A percentile compares a stretch with the other conserved stretches of the same genome.
phyloP scores from a whole-genome alignment of 2,113 vertebrate species.

The Phalacrocorax pelagicus region DNA sequence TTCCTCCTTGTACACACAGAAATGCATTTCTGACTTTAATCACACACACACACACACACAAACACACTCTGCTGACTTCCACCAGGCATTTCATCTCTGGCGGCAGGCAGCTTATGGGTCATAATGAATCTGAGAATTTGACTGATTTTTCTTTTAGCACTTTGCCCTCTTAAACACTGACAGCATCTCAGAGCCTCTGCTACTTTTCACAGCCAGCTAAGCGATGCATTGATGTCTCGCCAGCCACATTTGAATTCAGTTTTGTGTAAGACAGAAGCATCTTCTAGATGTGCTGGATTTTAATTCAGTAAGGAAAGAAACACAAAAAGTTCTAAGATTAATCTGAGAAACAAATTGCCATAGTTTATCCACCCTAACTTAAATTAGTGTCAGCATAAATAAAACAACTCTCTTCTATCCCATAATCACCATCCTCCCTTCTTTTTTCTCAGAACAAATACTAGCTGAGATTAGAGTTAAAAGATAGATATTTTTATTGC shows the following conservation, averaged over 20 bases:
- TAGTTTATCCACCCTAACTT: neutral
- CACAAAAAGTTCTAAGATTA: neutral
- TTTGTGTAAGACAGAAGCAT: slow-evolving; percentile 28
- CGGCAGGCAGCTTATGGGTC: neutral
- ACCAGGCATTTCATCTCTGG: neutral
- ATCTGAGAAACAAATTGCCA: neutral
- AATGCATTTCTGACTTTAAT: neutral
- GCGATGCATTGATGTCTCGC: neutral
- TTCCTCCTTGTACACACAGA: neutral
- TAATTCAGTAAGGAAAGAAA: neutral
- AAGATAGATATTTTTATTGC: neutral
- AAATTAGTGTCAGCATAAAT: neutral
- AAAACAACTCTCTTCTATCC: neutral
- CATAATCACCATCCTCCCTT: neutral
- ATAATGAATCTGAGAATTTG: slow-evolving; percentile 32
- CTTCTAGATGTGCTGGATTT: slow-evolving; percentile 10
- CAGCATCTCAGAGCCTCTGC: neutral
- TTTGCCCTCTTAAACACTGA: slow-evolving; percentile 28
- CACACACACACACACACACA: neutral
- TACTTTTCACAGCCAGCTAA: slow-evolving; percentile 8
- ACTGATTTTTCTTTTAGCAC: slow-evolving; percentile 33
- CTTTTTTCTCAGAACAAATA: neutral
- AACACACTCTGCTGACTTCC: neutral
- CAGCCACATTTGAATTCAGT: neutral
- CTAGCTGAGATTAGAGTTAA: neutral